Base-by-base conservation (phyloP, 2,888 invertebrate species). In the Caenorhabditis doughertyi region DNA sequence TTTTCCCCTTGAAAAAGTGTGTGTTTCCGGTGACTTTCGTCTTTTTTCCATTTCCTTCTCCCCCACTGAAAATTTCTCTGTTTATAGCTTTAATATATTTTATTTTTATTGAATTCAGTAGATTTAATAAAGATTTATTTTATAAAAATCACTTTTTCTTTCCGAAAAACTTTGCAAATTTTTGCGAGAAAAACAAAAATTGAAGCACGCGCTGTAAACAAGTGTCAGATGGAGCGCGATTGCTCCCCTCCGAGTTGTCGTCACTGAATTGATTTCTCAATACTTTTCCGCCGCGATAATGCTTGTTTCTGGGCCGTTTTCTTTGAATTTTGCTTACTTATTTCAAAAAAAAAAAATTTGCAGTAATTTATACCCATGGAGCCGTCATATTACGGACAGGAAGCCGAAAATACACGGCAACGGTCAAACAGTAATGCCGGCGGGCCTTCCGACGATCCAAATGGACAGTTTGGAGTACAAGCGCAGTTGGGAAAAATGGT, bases 401-500 rank as follows among this genome's bases (percentile, higher is more conserved):
- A 83, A 5, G 27, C 32, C 7, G 58, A 64, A 42, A 68, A 55
- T 7, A 73, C 83, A 1, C 62, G 83, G 1, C 83, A 83, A 32
- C n/a, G 83, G 25, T 73, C 83, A 25, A 76, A 76, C 27, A 79
- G 83, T 21, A 79, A 47, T 13, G 65, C 79, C 39, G 79, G 70
- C 47, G 62, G 32, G 1, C 16, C n/a, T 9, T 35, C 32, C 49
- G 60, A 80, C 21, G 53, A 73, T 11, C 42, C 70, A 58, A 56
- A 76, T 5, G 65, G 39, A 13, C 64, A 70, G 47, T 79, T 60
- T 47, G 83, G 83, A 13, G 72, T 85, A 79, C 85, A 85, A 16
- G 62, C 81, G 16, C 85, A 87, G 55, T 51, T 87, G 21, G 87
- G 87, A 62, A 85, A 87, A 39, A 85, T 87, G 87, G 87, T 87